Evolutionary conservation across 2,888 invertebrate genomes (phyloP).

Genomic region (Matsumyia berberina): DNA sequence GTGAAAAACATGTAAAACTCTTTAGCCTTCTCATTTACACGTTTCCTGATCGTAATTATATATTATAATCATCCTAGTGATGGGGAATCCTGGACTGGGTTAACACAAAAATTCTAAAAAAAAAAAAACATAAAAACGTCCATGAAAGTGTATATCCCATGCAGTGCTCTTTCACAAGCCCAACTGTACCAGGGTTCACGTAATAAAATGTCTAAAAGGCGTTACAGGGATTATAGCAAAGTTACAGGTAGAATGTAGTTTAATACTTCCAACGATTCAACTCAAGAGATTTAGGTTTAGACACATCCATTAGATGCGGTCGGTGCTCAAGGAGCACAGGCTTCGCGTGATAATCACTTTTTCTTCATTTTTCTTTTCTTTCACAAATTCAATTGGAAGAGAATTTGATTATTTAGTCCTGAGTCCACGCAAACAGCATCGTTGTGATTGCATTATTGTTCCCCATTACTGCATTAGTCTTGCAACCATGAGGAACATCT

Average conservation of each 20-base stretch:
- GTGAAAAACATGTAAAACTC: conserved; percentile 61
- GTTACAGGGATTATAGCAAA: conserved; percentile 34
- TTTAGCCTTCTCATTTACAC: conserved; percentile 60
- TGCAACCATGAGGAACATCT: background rate
- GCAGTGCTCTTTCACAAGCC: background rate
- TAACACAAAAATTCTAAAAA: background rate
- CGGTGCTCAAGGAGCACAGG: background rate
- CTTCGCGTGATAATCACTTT: conserved; percentile 42
- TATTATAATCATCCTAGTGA: conserved; percentile 23
- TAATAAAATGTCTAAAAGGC: conserved; percentile 31
- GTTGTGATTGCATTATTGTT: conserved; percentile 36
- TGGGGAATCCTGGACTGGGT: conserved; percentile 31
- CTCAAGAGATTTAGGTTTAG: conserved; percentile 35
- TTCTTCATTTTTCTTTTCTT: conserved; percentile 40
- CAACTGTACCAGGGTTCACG: background rate
- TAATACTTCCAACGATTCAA: conserved; percentile 43
- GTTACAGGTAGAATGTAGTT: conserved; percentile 36
- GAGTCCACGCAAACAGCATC: conserved; percentile 11
- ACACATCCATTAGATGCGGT: conserved; percentile 4
- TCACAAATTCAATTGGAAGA: conserved; percentile 44
- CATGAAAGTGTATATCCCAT: background rate
- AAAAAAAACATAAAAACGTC: background rate
- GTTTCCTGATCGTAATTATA: conserved; percentile 63
- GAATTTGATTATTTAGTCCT: conserved; percentile 36
- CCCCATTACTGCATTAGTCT: background rate